Evolutionary conservation across 2,113 vertebrate species (phyloP), one percentile per base, ranked within the genome.

Genomic region (Origma solitaria): DNA sequence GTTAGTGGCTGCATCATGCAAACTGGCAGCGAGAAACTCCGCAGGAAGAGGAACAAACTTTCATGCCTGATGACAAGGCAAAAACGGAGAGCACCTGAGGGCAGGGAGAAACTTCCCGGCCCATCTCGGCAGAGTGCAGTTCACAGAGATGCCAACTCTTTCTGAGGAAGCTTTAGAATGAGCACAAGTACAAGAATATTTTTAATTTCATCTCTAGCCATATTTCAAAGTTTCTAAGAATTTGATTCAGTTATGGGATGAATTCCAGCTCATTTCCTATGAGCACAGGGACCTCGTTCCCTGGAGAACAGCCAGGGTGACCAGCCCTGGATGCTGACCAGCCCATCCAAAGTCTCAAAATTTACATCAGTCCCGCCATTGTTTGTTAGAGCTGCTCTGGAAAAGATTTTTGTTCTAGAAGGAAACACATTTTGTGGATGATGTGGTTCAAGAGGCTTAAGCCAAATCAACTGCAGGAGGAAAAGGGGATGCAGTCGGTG

Each of bases 1-100:
- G 84, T 90, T 89, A 97, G 94, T 57, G 81, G 75, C 91, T 90
- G 60, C 56, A 83, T 94, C 96, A 97, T 94, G 96, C 96, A 97
- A 82, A 87, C 40, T 75, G 88, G 87, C 85, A 94, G 85, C 72
- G 1, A 76, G 76, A 56, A 69, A 60, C 75, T 86, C 66, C 0
- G 0, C 44, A 21, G 62, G 28, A 79, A 35, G 49, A 33, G 58
- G 25, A 64, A 9, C 92, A 49, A 72, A 71, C 66, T 75, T 53
- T 14, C 84, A 31, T 24, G 82, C 84, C 92, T 49, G 45, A 87
- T 70, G 85, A 95, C 91, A 69, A 82, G 49, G 88, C 85, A 85
- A 28, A 86, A 70, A 23, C 4, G 0, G 5, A 9, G 75, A 86
- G 80, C 81, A 33, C 31, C 54, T 5, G 13, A n/a, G 91, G 89